Evolutionary conservation across 2,888 invertebrate species (phyloP), one percentile per base, ranked within the genome.

Genomic region (Xestia c-nigrum): DNA sequence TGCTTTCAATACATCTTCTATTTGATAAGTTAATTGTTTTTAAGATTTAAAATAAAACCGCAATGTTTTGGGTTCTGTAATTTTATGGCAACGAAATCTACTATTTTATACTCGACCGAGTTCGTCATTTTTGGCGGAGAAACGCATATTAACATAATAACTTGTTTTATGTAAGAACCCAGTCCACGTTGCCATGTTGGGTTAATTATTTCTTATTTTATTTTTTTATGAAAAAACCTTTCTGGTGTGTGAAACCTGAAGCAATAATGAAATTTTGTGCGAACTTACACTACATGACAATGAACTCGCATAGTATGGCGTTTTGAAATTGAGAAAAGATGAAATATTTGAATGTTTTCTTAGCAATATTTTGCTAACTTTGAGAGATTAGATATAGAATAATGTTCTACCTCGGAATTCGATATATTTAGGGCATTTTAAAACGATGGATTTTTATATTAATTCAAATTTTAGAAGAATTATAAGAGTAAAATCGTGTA

Each of bases 1-100:
- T 82, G 72, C 76, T 81, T 83, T 84, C 79, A 80, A 86, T 85
- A 83, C 76, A 73, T 74, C 72, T 88, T 74, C 71, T 88, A 87
- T 87, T 85, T 78, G 66, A 81, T 88, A 87, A 86, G 90, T 90
- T 89, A 87, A 85, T 88, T 87, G 85, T 84, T 88, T 72, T 79
- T 90, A 89, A 86, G 88, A 84, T 78, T 76, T 76, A 76, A 78
- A 77, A 78, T 84, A 74, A 76, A 76, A 73, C 66, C 43, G 74
- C 82, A 75, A 78, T 76, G 78, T 79, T 76, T 76, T 75, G 74
- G 74, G 77, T 78, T 87, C 77, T 74, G 74, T 69, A 68, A 75
- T 72, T 72, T 46, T 68, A 57, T 78, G 78, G 80, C 82, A 87
- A 85, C 78, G 78, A 75, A 77, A 66, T 73, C 38, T 71, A 74